A percentile compares a stretch with the other conserved stretches of the same genome.
phyloP scores from a whole-genome alignment of 2,888 invertebrate species.

The Drosophila nigricruria region DNA sequence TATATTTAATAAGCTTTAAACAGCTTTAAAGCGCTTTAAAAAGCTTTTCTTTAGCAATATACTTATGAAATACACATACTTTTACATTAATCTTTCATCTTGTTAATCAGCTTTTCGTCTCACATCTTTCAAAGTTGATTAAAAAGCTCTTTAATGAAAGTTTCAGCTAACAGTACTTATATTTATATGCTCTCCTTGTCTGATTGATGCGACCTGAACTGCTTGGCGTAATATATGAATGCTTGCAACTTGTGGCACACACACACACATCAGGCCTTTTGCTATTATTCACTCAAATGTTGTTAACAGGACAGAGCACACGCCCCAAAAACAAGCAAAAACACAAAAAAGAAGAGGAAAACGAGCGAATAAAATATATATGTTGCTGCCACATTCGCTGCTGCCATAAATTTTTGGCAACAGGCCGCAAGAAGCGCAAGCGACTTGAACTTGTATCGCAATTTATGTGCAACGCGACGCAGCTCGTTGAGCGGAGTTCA shows the following conservation, averaged over 20 bases:
- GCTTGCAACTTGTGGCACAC: slow-evolving; percentile 27
- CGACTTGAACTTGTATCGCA: slow-evolving; percentile 71
- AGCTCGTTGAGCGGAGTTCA: slow-evolving; percentile 53
- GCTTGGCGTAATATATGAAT: slow-evolving; percentile 6
- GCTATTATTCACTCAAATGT: slow-evolving; percentile 40
- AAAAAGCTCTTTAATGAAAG: background rate
- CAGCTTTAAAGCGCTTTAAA: background rate
- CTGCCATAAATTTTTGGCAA: slow-evolving; percentile 69
- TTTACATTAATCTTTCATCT: background rate
- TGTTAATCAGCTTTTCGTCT: background rate
- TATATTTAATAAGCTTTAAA: background rate
- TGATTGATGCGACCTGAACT: background rate
- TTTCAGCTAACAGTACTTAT: background rate
- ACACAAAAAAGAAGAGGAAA: background rate
- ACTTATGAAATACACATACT: background rate
- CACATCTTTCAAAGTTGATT: background rate
- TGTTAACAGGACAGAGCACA: slow-evolving; percentile 75
- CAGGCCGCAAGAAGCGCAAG: slow-evolving; percentile 2
- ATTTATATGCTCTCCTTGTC: slow-evolving; percentile 3
- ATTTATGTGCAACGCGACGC: slow-evolving; percentile 76
- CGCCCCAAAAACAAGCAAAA: slow-evolving; percentile 57
- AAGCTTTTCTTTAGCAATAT: background rate
- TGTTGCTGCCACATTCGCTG: slow-evolving; percentile 53
- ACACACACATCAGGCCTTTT: background rate
- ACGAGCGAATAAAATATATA: slow-evolving; percentile 4